Evolutionary conservation across 2,888 invertebrate genomes (phyloP), one percentile per base, ranked within the genome.

Genomic region (Agrochola lychnidis): DNA sequence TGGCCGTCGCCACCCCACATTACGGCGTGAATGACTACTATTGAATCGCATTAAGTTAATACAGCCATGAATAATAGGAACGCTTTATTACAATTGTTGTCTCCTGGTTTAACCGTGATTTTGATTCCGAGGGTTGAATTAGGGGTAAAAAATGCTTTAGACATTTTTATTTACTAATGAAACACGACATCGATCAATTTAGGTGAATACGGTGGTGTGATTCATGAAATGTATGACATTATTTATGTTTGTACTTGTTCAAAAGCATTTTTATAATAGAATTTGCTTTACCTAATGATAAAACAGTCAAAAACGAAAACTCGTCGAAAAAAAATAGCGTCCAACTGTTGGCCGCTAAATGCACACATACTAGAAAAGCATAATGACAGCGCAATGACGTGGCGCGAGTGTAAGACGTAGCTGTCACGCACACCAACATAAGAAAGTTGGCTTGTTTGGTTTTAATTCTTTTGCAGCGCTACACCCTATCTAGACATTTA

Each of bases 1-100:
- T 78, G 64, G 72, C 69, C 66, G 36, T 30, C 79, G 72, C 85
- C 82, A 85, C 87, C 83, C 76, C 69, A 81, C 80, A 83, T 87
- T 83, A 83, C 81, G 75, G 83, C 81, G 76, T 90, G 89, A 90
- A 91, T 89, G 70, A 83, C 90, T 88, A 89, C 91, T 92, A 93
- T 91, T 92, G 91, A 92, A 92, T 92, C 88, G 89, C 92, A 93
- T 94, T 93, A 93, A 90, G 87, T 91, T 93, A 93, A 93, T 93
- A 92, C 90, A 85, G 78, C 89, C 84, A 91, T 92, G 92, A 93
- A 93, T 93, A 93, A 93, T 91, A 91, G 89, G 85, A 86, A 79
- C 89, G 89, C 89, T 92, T 92, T 92, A 92, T 92, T 91, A 90
- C 91, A 89, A 90, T 90, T 90, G 90, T 90, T 90, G 89, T 89